These are phyloP conservation scores for Drosophila colorata DNA, from an alignment of 2,888 invertebrate species.

Conservation along the genomic window DNA sequence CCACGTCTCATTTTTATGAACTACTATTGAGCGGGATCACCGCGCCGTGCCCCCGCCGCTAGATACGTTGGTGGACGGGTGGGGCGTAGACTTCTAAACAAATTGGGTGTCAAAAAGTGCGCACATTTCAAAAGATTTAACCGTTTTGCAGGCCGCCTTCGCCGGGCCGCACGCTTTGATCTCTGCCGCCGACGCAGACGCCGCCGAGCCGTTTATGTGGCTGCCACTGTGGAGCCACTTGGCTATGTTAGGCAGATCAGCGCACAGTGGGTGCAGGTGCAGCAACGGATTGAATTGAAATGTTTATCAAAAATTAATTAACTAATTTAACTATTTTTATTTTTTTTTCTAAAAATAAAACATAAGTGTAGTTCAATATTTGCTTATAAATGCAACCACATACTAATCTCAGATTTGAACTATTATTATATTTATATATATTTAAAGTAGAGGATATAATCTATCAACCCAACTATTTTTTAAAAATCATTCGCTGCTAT, in stretches of 20 bases:
- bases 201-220: conserved; percentile 58
- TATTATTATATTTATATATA: too few relatives aligned
- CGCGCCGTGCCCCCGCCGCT: background rate
- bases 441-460: too few relatives aligned
- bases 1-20: conserved; percentile 63
- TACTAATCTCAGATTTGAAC: too few relatives aligned
- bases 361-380: too few relatives aligned
- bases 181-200: conserved; percentile 67
- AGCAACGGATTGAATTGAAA: background rate
- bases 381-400: too few relatives aligned
- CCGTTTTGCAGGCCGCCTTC: conserved; percentile 70
- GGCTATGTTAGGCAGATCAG: conserved; percentile 26
- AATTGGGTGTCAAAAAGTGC: conserved; percentile 83
- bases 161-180: conserved; percentile 61
- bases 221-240: conserved; percentile 52
- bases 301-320: too few relatives aligned
- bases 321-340: too few relatives aligned
- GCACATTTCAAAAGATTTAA: conserved; percentile 81
- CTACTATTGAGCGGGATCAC: conserved; percentile 38
- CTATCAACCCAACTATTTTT: too few relatives aligned
- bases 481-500: too few relatives aligned
- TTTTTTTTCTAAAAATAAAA: too few relatives aligned
- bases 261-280: conserved; percentile 51
- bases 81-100: conserved; percentile 76
- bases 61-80: conserved; percentile 31